Evolutionary conservation across 2,113 vertebrate genomes (phyloP).

Genomic region (Ptychochromis oligacanthus): DNA sequence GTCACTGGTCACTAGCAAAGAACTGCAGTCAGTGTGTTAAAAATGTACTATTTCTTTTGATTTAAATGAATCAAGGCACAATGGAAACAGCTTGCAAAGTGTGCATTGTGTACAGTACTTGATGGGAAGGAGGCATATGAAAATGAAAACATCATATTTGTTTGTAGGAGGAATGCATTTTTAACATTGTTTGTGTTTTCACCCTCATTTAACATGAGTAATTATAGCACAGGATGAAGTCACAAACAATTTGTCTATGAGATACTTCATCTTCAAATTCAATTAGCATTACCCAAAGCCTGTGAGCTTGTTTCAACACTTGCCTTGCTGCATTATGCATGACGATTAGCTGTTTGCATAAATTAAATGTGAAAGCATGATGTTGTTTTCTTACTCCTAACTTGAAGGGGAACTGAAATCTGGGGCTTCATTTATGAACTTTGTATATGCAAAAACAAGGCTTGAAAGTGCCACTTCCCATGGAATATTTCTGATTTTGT

Average conservation of each 20-base stretch:
- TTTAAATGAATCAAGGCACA: background rate
- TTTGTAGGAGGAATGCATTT: slow-evolving; percentile 49
- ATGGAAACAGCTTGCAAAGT: slow-evolving; percentile 9
- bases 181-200: slow-evolving; percentile 53
- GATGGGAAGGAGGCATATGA: background rate
- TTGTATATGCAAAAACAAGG: background rate
- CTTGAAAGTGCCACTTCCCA: background rate
- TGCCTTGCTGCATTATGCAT: slow-evolving; percentile 69
- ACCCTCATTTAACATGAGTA: slow-evolving; percentile 71
- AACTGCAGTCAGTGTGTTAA: background rate
- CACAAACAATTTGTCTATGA: slow-evolving; percentile 69
- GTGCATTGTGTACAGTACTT: background rate
- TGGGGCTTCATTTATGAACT: background rate
- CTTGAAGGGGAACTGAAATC: slow-evolving; percentile 34
- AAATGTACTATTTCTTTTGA: background rate
- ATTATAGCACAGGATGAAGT: slow-evolving; percentile 67
- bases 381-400: slow-evolving; percentile 34
- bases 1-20: background rate
- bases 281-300: slow-evolving; percentile 74
- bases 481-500: background rate
- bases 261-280: slow-evolving; percentile 73
- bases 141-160: slow-evolving; percentile 17
- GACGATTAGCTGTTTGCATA: slow-evolving; percentile 63
- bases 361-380: slow-evolving; percentile 69
- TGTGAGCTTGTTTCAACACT: slow-evolving; percentile 71